These are phyloP conservation scores for Caenorhabditis parvicauda DNA, from an alignment of 2,888 invertebrate genomes.

Conservation along the genomic window DNA sequence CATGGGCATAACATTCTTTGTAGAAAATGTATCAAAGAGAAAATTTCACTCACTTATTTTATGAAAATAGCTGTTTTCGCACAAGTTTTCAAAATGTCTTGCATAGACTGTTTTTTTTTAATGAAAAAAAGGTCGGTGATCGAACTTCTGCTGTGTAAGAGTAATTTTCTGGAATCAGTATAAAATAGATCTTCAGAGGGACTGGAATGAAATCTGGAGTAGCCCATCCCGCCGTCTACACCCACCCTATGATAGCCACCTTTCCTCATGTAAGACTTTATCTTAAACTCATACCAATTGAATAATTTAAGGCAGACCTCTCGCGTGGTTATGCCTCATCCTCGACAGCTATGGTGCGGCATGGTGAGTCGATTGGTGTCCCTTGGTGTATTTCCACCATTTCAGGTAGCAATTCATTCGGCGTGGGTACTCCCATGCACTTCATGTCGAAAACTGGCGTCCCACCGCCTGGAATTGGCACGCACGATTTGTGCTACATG, in stretches of 20 bases:
- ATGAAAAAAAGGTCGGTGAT: neutral
- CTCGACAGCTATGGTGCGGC: conserved; percentile 49
- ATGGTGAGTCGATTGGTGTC: conserved; percentile 26
- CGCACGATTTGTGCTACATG: conserved; percentile 60
- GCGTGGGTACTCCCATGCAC: conserved; percentile 61
- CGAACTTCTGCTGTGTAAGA: neutral
- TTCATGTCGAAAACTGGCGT: conserved; percentile 62
- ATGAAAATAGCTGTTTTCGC: too few species aligned
- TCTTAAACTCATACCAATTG: neutral
- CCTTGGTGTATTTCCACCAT: too few species aligned
- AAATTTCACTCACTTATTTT: too few species aligned
- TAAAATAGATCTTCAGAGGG: conserved; percentile 39
- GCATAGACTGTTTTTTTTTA: neutral
- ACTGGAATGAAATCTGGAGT: conserved; percentile 63
- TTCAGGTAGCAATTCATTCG: conserved; percentile 49
- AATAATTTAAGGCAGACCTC: conserved; percentile 42
- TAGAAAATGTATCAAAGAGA: too few species aligned
- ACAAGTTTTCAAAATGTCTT: neutral
- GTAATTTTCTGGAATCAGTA: neutral
- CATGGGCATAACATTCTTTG: too few species aligned
- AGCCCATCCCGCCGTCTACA: conserved; percentile 62
- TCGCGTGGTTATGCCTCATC: conserved; percentile 56
- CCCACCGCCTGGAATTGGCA: conserved; percentile 61
- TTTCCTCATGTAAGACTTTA: conserved; percentile 51
- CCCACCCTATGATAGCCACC: conserved; percentile 61